A percentile compares a stretch with the other conserved stretches of the same genome.
Evolutionary conservation across 2,888 invertebrate genomes (phyloP).

Genomic region (Thalpophila matura): DNA sequence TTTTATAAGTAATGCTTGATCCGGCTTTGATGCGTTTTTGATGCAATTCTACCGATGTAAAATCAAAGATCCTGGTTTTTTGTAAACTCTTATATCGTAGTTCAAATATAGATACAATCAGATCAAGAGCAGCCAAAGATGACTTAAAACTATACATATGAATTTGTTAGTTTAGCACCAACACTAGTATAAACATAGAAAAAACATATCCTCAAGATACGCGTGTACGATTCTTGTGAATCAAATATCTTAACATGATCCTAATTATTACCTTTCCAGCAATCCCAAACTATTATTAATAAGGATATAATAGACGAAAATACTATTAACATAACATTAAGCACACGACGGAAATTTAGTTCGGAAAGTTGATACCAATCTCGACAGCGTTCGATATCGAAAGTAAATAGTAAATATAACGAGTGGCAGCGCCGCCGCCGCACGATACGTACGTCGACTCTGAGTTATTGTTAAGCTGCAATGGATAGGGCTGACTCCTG

Average conservation of each 20-base stretch:
- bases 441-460: constrained; percentile 40
- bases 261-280: constrained; percentile 10
- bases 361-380: constrained; percentile 49
- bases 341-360: constrained; percentile 55
- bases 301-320: constrained; percentile 31
- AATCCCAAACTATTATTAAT: constrained; percentile 1
- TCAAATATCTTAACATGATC: no score
- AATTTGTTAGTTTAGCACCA: no score
- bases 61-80: no score
- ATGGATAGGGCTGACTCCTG: constrained; percentile 51
- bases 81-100: no score
- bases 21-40: no score
- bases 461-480: constrained; percentile 49
- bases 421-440: constrained; percentile 41
- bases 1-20: constrained; percentile 5
- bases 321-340: constrained; percentile 45
- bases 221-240: not conserved
- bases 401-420: constrained; percentile 58
- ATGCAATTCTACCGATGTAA: no score
- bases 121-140: not conserved
- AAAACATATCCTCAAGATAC: not conserved
- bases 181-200: no score
- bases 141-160: no score
- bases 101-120: not conserved
- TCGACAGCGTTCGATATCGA: constrained; percentile 58